phyloP scores from a whole-genome alignment of 2,888 invertebrate genomes.

The Eupelmus urozonus region DNA sequence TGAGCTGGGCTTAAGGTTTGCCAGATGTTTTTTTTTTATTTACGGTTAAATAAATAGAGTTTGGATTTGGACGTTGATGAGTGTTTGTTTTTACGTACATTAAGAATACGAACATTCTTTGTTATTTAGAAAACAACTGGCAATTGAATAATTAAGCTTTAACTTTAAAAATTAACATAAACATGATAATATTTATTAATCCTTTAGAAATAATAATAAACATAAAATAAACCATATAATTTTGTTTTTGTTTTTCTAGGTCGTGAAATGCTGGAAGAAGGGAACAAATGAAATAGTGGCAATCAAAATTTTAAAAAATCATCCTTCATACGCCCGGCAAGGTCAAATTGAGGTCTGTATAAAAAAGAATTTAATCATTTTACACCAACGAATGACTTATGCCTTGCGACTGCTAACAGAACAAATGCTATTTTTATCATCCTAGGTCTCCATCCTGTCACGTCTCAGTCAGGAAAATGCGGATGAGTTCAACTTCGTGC shows the following conservation, averaged over 20 bases:
- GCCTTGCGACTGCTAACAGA: background rate
- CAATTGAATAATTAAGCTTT: too few relatives aligned
- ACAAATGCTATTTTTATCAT: background rate
- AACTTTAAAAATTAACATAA: too few relatives aligned
- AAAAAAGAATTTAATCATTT: slow-evolving; percentile 8
- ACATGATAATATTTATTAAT: too few relatives aligned
- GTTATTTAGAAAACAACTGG: too few relatives aligned
- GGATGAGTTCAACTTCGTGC: slow-evolving; percentile 99
- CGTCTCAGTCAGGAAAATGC: slow-evolving; percentile 97
- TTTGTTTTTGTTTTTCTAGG: slow-evolving; percentile 81
- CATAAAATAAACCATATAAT: too few relatives aligned
- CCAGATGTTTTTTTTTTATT: too few relatives aligned
- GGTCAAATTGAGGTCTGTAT: slow-evolving; percentile 97
- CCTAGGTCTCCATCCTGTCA: slow-evolving; percentile 91
- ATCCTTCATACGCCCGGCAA: slow-evolving; percentile 99
- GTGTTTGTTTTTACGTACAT: too few relatives aligned
- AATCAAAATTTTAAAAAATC: slow-evolving; percentile 99
- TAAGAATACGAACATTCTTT: too few relatives aligned
- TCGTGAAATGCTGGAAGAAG: slow-evolving; percentile 99
- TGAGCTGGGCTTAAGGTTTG: too few relatives aligned
- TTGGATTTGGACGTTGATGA: too few relatives aligned
- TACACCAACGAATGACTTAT: background rate
- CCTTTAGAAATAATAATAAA: background rate
- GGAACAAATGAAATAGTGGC: slow-evolving; percentile 99
- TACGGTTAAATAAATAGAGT: too few relatives aligned